phyloP scores from a whole-genome alignment of 2,113 vertebrate species.

The Lagopus muta region DNA sequence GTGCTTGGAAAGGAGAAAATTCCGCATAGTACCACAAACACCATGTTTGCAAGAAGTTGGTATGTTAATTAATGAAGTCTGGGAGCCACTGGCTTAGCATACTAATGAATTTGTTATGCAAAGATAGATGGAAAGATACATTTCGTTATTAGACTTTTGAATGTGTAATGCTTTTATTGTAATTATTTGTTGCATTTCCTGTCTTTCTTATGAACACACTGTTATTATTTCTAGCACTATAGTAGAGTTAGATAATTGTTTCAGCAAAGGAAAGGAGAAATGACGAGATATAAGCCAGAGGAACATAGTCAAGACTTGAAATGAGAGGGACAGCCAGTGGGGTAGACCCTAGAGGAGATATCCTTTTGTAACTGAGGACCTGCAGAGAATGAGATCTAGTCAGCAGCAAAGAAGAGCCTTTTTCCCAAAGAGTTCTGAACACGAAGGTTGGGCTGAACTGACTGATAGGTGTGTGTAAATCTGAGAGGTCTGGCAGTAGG shows the following conservation, averaged over 20 bases:
- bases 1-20: not conserved
- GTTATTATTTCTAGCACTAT: not conserved
- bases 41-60: constrained; percentile 19
- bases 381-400: not conserved
- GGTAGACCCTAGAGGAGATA: not conserved
- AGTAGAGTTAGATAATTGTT: not conserved
- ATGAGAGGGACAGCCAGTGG: not conserved
- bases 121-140: constrained; percentile 29
- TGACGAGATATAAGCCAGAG: not conserved
- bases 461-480: not conserved
- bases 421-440: not conserved
- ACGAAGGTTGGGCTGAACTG: not conserved
- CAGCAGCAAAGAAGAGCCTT: not conserved
- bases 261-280: not conserved
- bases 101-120: constrained; percentile 40
- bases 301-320: not conserved
- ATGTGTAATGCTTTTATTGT: constrained; percentile 24
- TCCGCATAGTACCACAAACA: not conserved
- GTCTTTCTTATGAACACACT: not conserved
- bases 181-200: not conserved
- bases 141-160: constrained; percentile 35
- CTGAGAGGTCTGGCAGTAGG: not conserved
- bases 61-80: constrained; percentile 66
- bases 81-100: constrained; percentile 46
- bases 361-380: not conserved